These are phyloP conservation scores for Apus apus DNA, from an alignment of 2,113 vertebrate genomes.

Conservation along the genomic window DNA sequence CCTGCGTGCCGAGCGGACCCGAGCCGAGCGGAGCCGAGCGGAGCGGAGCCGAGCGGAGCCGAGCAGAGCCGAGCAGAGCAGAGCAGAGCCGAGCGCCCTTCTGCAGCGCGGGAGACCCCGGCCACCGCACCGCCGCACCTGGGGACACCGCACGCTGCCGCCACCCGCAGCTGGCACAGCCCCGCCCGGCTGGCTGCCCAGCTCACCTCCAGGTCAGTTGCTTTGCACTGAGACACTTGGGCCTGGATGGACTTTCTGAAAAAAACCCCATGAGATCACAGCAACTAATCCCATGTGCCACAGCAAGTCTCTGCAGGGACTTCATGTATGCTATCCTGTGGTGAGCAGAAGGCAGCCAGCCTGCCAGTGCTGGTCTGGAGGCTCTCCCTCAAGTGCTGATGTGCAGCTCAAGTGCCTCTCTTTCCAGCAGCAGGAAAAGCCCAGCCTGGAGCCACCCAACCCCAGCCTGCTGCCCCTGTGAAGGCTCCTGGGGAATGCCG, in stretches of 20 bases:
- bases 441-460: neutral
- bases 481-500: rapidly evolving
- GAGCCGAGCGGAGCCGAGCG: too few relatives aligned
- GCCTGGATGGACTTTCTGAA: neutral
- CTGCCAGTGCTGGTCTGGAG: rapidly evolving
- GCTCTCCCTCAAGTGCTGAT: rapidly evolving
- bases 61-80: too few relatives aligned
- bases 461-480: neutral
- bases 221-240: neutral
- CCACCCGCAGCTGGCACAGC: neutral
- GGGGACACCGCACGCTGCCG: rapidly evolving
- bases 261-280: neutral
- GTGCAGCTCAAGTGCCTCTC: rapidly evolving
- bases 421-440: neutral
- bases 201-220: neutral
- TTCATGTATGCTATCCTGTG: rapidly evolving
- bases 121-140: rapidly evolving
- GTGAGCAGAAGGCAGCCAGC: neutral
- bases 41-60: too few relatives aligned
- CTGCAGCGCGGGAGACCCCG: rapidly evolving
- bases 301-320: rapidly evolving
- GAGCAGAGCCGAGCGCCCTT: neutral
- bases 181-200: rapidly evolving
- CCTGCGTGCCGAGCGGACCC: neutral
- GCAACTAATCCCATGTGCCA: neutral